phyloP scores from a whole-genome alignment of 2,797 vertebrate genomes.

The Myiothlypis chrysogaster region DNA sequence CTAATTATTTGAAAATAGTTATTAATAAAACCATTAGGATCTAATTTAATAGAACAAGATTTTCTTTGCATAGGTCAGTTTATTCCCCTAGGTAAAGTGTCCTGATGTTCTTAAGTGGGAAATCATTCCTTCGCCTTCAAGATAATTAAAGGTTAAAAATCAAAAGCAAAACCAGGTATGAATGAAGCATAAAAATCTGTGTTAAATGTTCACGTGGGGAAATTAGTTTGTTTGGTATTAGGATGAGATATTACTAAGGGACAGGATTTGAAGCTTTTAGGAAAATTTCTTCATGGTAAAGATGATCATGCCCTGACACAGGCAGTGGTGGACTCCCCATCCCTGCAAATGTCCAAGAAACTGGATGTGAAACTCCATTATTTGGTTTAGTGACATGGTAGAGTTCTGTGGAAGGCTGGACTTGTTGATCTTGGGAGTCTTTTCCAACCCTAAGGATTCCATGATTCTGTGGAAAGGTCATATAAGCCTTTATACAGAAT shows the following conservation, averaged over 20 bases:
- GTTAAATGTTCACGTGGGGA: neutral
- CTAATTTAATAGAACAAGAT: neutral
- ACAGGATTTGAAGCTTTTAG: neutral
- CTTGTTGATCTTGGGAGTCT: neutral
- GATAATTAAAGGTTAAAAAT: neutral
- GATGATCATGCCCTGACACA: neutral
- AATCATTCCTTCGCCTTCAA: neutral
- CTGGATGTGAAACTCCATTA: neutral
- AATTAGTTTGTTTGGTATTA: too few relatives aligned
- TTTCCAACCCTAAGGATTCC: neutral
- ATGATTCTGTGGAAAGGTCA: neutral
- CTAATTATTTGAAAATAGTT: neutral
- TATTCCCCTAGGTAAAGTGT: neutral
- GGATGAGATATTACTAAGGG: neutral
- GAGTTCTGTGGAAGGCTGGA: neutral
- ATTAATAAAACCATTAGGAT: neutral
- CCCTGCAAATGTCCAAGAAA: neutral
- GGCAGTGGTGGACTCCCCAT: neutral
- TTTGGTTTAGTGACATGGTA: neutral
- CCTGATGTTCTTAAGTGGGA: neutral
- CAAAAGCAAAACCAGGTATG: neutral
- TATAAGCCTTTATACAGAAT: neutral
- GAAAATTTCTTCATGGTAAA: neutral
- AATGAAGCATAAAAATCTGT: neutral
- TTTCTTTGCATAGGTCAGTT: neutral